These are phyloP conservation scores for Dryas iulia DNA, from an alignment of 1,140 invertebrate species.

Conservation along the genomic window DNA sequence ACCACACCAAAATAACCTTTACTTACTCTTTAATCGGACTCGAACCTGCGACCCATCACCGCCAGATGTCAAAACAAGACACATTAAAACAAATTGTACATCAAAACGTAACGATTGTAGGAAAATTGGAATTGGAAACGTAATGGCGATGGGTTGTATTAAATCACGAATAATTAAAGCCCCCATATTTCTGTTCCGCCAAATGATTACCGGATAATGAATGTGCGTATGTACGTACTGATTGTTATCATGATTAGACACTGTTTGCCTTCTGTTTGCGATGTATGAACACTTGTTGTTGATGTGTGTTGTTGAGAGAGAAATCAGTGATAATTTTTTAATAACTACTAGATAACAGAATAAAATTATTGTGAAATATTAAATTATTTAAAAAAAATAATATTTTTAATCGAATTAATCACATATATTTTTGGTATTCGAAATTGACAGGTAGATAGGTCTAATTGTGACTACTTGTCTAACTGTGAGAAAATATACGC, in stretches of 20 bases:
- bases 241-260: conserved; percentile 24
- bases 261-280: conserved; percentile 5
- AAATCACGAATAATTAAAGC: conserved; percentile 44
- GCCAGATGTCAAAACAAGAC: not conserved
- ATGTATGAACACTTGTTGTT: not conserved
- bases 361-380: too few relatives aligned
- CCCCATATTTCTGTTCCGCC: conserved; percentile 26
- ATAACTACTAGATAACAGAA: too few relatives aligned
- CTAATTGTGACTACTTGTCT: too few relatives aligned
- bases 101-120: not conserved
- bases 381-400: too few relatives aligned
- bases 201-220: conserved; percentile 43
- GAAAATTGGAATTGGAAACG: conserved; percentile 26
- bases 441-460: too few relatives aligned
- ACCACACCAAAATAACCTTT: too few relatives aligned
- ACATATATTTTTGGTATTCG: too few relatives aligned
- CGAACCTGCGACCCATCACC: not conserved
- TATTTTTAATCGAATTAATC: too few relatives aligned
- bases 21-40: too few relatives aligned
- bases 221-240: conserved; percentile 27
- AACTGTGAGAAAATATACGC: too few relatives aligned
- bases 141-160: conserved; percentile 33
- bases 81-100: not conserved
- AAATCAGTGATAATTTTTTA: too few relatives aligned
- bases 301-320: too few relatives aligned